Evolutionary conservation across 92 coral and sea anemone species (phyloP), one percentile per base, ranked within the genome.

Genomic region (Phenganax stokvisi): DNA sequence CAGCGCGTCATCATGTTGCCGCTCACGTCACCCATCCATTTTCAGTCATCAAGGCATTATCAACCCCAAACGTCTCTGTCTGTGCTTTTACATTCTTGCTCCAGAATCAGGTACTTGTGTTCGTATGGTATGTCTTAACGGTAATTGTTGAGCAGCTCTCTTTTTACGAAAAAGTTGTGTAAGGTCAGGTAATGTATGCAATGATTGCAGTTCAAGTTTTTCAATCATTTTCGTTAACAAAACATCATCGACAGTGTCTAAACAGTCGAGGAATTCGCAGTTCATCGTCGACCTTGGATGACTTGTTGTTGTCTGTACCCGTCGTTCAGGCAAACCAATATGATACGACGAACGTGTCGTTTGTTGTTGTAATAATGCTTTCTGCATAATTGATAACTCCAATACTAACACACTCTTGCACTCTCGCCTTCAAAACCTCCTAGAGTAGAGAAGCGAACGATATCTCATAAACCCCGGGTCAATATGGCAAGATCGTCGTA

Each of bases 171-270:
- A 79, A 8, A 79, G 9, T 51, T 63, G 59, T 10, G 72, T 65
- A 0, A 79, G 74, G 62, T 79, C 83, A 10, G 83, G 83, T 65
- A 79, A 64, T 63, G 83, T 79, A 44, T 79, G 57, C 51, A 79
- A 79, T 10, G 83, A 63, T 63, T 79, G 74, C n/a, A 79, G 62
- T 51, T 79, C 73, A 3, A 79, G 83, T 64, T 63, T 79, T 51
- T 63, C 83, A 47, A 79, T 54, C 83, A 79, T 79, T 64, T 65
- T 79, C 15, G 83, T 64, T 0, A 79, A 60, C 59, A 79, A 65
- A 29, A 27, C 83, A 54, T 79, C 83, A 54, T 79, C 83, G 62
- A 79, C 83, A 20, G 54, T 63, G 74, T 79, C 83, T 31, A 79
- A 54, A 55, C 83, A 79, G 72, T 79, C 73, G 8, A 79, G 74